phyloP scores from a whole-genome alignment of 2,888 invertebrate species.

The Macrosiphum euphorbiae region DNA sequence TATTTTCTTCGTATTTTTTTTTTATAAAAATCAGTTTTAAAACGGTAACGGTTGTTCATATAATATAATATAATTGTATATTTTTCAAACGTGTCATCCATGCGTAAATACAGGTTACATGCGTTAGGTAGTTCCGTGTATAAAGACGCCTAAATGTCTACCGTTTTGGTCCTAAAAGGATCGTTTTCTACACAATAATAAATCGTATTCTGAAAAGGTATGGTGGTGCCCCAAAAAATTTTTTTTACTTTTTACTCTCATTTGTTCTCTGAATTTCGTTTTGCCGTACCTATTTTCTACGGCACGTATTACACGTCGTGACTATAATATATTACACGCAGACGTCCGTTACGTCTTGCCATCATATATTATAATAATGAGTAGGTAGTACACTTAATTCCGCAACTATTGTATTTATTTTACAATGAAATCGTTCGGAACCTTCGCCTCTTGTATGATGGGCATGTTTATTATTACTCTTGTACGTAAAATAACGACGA shows the following conservation, averaged over 20 bases:
- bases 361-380: conserved; percentile 2
- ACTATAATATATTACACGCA: background rate
- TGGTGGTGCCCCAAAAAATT: background rate
- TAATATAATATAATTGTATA: background rate
- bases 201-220: background rate
- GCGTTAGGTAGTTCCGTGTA: background rate
- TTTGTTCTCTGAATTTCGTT: conserved; percentile 23
- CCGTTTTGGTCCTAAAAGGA: background rate
- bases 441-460: background rate
- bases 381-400: conserved; percentile 12
- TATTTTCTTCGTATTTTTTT: background rate
- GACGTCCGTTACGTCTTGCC: conserved; percentile 2
- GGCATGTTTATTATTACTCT: background rate
- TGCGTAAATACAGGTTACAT: background rate
- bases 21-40: background rate
- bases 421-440: background rate
- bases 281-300: conserved; percentile 21
- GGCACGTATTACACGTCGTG: conserved; percentile 3
- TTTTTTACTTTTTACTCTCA: conserved; percentile 28
- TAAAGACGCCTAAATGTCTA: conserved; percentile 57
- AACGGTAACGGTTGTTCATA: background rate
- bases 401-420: background rate
- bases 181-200: conserved; percentile 16
- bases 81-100: background rate
- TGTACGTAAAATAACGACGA: background rate